A percentile compares a stretch with the other conserved stretches of the same genome.
Evolutionary conservation across 1,140 invertebrate species (phyloP).

Genomic region (Drosophila kohkoa): DNA sequence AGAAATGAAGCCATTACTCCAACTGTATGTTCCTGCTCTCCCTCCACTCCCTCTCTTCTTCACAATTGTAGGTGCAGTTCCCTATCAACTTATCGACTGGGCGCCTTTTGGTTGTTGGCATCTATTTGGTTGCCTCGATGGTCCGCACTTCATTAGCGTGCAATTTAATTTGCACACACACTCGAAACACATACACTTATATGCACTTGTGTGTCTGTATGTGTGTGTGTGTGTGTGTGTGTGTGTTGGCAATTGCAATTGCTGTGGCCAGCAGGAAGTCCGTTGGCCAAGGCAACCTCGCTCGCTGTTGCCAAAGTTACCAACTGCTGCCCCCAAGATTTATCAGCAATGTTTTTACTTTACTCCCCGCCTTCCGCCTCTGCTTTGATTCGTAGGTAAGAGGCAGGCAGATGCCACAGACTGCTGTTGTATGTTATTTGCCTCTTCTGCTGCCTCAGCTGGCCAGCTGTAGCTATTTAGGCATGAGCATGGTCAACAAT

Average conservation of each 20-base stretch:
- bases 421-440: conserved; percentile 30
- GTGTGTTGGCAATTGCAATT: conserved; percentile 9
- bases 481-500: conserved; percentile 82
- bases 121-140: conserved; percentile 17
- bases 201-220: background rate
- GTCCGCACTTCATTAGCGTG: conserved; percentile 76
- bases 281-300: conserved; percentile 27
- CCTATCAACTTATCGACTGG: conserved; percentile 32
- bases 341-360: conserved; percentile 49
- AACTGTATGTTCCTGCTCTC: too few species aligned
- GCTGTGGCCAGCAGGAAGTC: conserved; percentile 52
- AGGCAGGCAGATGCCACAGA: conserved; percentile 47
- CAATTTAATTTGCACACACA: conserved; percentile 82
- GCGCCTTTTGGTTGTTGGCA: conserved; percentile 15
- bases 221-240: background rate
- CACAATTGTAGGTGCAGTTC: conserved; percentile 21
- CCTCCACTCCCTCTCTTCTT: background rate
- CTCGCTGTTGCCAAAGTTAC: conserved; percentile 25
- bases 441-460: conserved; percentile 24
- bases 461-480: conserved; percentile 68
- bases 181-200: conserved; percentile 37
- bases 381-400: too few species aligned
- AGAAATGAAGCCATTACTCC: conserved; percentile 67
- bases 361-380: background rate
- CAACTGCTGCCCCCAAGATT: conserved; percentile 47